phyloP scores from a whole-genome alignment of 2,888 invertebrate species.

The Trissonchulus latispiculum region DNA sequence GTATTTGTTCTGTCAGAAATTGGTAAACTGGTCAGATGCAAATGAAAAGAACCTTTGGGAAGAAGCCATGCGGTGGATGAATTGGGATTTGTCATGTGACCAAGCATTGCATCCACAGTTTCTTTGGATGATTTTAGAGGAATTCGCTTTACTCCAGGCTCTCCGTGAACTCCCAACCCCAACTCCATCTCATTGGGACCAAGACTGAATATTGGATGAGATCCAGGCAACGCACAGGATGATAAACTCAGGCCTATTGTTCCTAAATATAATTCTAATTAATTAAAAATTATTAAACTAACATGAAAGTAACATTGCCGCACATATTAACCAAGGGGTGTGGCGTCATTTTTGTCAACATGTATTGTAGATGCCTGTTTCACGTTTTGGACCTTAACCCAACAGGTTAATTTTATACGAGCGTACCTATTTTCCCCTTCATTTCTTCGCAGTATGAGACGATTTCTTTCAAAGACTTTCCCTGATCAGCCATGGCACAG shows the following conservation, averaged over 20 bases:
- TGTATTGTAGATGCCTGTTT: too few species aligned
- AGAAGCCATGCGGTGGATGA: conserved; percentile 39
- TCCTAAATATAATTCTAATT: conserved; percentile 51
- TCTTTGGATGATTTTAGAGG: conserved; percentile 45
- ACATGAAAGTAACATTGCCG: too few species aligned
- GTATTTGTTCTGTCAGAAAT: too few species aligned
- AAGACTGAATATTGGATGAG: conserved; percentile 56
- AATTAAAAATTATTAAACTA: too few species aligned
- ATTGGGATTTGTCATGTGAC: conserved; percentile 45
- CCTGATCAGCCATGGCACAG: conserved; percentile 62
- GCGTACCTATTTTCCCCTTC: conserved; percentile 41
- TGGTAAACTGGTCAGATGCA: too few species aligned
- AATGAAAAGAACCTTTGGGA: not conserved
- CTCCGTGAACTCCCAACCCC: conserved; percentile 53
- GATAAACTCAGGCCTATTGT: conserved; percentile 61
- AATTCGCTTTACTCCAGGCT: conserved; percentile 52
- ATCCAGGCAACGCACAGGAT: conserved; percentile 60
- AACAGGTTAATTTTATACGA: too few species aligned
- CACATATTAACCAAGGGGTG: too few species aligned
- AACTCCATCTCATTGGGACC: conserved; percentile 59
- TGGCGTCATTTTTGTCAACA: too few species aligned
- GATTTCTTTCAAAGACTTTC: conserved; percentile 55
- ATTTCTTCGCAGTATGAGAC: conserved; percentile 35
- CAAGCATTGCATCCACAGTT: conserved; percentile 46
- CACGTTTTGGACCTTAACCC: too few species aligned